phyloP scores from a whole-genome alignment of 2,888 invertebrate species.

The Apeira syringaria region DNA sequence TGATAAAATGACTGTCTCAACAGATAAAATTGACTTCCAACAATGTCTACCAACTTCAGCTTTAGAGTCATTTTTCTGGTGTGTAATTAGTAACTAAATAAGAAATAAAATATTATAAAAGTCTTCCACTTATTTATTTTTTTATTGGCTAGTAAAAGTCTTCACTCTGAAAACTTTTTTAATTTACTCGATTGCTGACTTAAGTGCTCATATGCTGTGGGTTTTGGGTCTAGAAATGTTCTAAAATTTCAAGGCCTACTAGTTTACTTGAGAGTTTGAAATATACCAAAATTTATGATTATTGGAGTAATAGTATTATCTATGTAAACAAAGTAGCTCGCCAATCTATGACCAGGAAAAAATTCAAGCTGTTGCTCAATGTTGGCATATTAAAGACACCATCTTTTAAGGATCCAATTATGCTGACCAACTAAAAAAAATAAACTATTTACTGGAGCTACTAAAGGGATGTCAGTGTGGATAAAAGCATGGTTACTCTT shows the following conservation, averaged over 20 bases:
- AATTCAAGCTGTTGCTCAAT: slow-evolving; percentile 2
- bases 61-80: too few species aligned
- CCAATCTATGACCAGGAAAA: slow-evolving; percentile 8
- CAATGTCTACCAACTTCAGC: too few species aligned
- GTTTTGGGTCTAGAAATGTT: too few species aligned
- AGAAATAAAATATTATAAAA: too few species aligned
- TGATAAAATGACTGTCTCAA: too few species aligned
- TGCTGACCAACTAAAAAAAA: slow-evolving; percentile 1
- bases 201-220: too few species aligned
- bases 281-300: slow-evolving; percentile 8
- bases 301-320: slow-evolving; percentile 9
- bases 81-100: too few species aligned
- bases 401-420: background rate
- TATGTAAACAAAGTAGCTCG: slow-evolving; percentile 11
- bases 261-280: slow-evolving; percentile 11
- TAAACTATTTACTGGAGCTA: background rate
- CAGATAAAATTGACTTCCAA: too few species aligned
- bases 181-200: too few species aligned
- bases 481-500: slow-evolving; percentile 3
- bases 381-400: slow-evolving; percentile 2
- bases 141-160: too few species aligned
- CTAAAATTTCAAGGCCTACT: slow-evolving; percentile 11
- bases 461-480: background rate
- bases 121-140: too few species aligned
- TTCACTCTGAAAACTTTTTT: too few species aligned